Conservation (phyloP, 2,113 vertebrate species). For the Malurus elegans region DNA sequence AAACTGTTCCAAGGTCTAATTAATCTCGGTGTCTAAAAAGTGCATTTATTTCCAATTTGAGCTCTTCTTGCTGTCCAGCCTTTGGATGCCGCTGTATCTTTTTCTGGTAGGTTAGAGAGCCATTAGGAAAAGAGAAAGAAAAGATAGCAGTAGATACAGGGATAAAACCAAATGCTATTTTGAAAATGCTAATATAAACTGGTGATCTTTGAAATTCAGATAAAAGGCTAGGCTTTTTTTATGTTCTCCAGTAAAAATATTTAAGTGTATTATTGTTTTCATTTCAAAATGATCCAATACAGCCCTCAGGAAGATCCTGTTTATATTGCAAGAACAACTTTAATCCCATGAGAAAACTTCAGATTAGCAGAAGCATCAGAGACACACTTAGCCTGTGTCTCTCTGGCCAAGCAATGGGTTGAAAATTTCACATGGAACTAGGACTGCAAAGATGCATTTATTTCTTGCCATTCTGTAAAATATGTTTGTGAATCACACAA, state of each 20-base stretch:
- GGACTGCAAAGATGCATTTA: background rate
- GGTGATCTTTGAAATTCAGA: background rate
- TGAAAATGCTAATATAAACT: background rate
- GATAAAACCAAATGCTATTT: background rate
- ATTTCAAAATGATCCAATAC: background rate
- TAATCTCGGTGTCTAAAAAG: background rate
- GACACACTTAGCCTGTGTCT: background rate
- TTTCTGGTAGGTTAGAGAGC: background rate
- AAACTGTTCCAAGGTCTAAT: constrained; percentile 6
- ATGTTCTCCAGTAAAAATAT: background rate
- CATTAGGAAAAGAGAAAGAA: background rate
- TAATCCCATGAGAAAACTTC: background rate
- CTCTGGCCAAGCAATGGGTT: background rate
- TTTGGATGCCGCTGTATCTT: background rate
- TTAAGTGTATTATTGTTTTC: background rate
- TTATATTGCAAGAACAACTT: background rate
- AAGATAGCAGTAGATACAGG: background rate
- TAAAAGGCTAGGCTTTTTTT: background rate
- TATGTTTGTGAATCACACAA: background rate
- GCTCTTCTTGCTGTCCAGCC: background rate
- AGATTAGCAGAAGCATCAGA: background rate
- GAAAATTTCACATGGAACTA: background rate
- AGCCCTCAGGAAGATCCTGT: background rate
- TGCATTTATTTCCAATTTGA: background rate
- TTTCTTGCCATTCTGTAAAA: background rate